Base-by-base conservation (phyloP, 2,113 vertebrate genomes). In the Illadopsis cleaveri region DNA sequence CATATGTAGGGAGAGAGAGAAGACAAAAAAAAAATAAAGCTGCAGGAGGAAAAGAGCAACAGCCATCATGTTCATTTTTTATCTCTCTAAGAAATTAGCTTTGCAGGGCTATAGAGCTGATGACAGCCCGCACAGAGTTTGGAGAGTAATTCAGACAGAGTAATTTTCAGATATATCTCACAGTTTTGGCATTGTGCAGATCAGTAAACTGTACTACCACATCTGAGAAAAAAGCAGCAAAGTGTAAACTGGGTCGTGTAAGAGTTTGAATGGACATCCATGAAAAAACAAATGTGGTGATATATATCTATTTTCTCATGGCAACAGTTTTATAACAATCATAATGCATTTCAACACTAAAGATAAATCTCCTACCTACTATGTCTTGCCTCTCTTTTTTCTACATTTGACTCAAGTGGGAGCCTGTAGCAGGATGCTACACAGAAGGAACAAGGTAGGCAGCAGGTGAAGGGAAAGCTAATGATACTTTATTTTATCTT, bases 41-140 rank as follows among this genome's bases (percentile, higher is more conserved):
- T 89, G 31, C 45, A 58, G 38, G 35, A 86, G 38, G 54, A 73
- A 92, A 94, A 70, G 45, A 81, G 44, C 54, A 77, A 64, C 25
- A 66, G 66, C 9, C 33, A 66, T 14, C 10, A 28, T 2, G 30
- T 21, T 80, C 21, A 17, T 57, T 65, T 82, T 47, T 66, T 85
- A 27, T 33, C 10, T 76, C 53, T 28, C 77, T 65, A 37, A 80
- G 71, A 72, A 94, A 76, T 72, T 10, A 66, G 42, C 57, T 84
- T 47, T 40, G 21, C 33, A 60, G 25, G 35, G 54, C 44, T 82
- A 5, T 2, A 35, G 73, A 62, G 33, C 23, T 77, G 80, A 77
- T 40, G 82, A 30, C 35, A 91, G 66, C 31, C 57, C 16, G 23
- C 31, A 42, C 44, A 66, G 37, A 77, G 30, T 38, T 51, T 22